These are phyloP conservation scores for Mastomys natalensis DNA, from an alignment of 2,113 vertebrate species.

Conservation along the genomic window DNA sequence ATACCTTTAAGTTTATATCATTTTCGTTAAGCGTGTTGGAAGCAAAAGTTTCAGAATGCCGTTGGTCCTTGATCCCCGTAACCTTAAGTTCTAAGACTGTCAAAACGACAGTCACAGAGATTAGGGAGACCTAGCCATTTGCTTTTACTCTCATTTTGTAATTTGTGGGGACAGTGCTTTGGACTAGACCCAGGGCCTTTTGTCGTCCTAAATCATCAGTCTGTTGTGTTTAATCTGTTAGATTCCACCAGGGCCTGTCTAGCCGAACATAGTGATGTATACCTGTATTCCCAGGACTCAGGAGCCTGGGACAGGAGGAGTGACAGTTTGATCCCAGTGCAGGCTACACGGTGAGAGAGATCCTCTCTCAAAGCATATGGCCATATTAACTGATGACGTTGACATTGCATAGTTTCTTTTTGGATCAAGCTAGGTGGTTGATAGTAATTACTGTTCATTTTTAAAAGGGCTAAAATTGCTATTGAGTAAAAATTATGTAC, in stretches of 20 bases:
- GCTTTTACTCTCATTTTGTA: background rate
- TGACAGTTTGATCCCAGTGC: background rate
- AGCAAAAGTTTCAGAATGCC: background rate
- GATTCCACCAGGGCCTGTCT: background rate
- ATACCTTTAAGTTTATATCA: background rate
- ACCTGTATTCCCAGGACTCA: background rate
- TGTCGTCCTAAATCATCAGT: background rate
- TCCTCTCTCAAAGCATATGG: background rate
- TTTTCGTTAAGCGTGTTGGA: background rate
- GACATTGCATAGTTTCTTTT: background rate
- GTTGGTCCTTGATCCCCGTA: background rate
- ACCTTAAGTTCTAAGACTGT: constrained; percentile 34
- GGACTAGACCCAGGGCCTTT: background rate
- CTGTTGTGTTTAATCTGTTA: background rate
- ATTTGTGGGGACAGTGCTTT: background rate
- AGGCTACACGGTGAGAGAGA: background rate
- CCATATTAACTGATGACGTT: background rate
- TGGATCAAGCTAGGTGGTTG: background rate
- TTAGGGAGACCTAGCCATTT: background rate
- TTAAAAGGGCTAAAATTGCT: background rate
- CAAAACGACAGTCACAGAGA: background rate
- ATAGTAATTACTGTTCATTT: background rate
- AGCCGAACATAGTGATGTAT: too few relatives aligned
- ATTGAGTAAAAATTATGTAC: background rate
- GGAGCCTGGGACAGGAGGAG: background rate